phyloP scores from a whole-genome alignment of 2,888 invertebrate species.

The Tolmerus cingulatus region DNA sequence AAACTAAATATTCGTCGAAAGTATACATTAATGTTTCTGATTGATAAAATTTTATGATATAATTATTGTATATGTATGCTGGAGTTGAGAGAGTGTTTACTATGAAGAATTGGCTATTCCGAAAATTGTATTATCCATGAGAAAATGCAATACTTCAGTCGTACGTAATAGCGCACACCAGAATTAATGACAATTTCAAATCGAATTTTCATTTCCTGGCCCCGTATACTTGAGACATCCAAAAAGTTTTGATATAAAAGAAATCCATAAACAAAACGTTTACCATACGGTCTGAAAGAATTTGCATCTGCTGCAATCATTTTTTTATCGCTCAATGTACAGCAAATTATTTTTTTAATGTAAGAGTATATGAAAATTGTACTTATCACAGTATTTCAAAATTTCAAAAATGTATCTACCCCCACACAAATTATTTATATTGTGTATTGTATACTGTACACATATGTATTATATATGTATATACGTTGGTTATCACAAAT shows the following conservation, averaged over 20 bases:
- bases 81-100: background rate
- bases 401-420: too few relatives aligned
- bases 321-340: too few relatives aligned
- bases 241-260: background rate
- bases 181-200: background rate
- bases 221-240: background rate
- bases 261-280: background rate
- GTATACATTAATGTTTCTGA: background rate
- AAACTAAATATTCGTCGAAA: background rate
- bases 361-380: too few relatives aligned
- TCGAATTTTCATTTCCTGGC: background rate
- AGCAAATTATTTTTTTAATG: too few relatives aligned
- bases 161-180: background rate
- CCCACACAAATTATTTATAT: too few relatives aligned
- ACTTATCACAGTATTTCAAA: too few relatives aligned
- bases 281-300: background rate
- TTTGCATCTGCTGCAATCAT: background rate
- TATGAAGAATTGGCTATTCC: background rate
- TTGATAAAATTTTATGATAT: background rate
- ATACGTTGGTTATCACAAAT: too few relatives aligned
- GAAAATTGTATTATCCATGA: background rate
- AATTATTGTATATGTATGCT: background rate
- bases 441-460: too few relatives aligned
- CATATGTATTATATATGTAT: too few relatives aligned
- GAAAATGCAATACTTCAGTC: background rate